Percentiles rank a stretch among this genome's conserved stretches.
These are phyloP conservation scores for Calcarius lapponicus DNA, from an alignment of 2,797 vertebrate species.

Conservation along the genomic window DNA sequence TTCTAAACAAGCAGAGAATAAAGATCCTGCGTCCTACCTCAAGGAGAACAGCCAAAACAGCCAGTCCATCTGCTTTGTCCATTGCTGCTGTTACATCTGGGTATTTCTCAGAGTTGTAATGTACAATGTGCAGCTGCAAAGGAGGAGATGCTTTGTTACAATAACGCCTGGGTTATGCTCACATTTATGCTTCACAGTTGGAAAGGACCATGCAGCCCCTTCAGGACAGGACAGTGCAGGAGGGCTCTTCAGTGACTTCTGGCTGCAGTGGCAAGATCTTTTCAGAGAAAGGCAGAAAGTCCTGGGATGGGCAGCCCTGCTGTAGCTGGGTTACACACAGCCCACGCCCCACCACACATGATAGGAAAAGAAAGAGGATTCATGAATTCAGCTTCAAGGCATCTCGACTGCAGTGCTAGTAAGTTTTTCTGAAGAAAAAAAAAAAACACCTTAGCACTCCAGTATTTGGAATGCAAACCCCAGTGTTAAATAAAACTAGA, in stretches of 20 bases:
- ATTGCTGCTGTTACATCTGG: conserved; percentile 79
- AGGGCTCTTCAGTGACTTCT: background rate
- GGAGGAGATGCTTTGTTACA: background rate
- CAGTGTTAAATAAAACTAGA: background rate
- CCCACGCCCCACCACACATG: background rate
- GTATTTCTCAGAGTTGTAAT: conserved; percentile 94
- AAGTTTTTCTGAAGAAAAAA: background rate
- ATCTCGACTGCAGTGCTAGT: background rate
- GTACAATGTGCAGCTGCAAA: conserved; percentile 92
- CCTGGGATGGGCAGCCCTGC: background rate
- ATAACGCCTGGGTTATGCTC: accelerated
- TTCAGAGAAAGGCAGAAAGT: background rate
- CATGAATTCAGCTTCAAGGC: background rate
- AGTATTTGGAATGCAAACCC: background rate
- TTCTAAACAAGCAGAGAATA: background rate
- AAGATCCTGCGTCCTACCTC: conserved; percentile 81
- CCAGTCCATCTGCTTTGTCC: conserved; percentile 89
- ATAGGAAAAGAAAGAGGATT: background rate
- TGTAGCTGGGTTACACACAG: background rate
- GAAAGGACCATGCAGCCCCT: background rate
- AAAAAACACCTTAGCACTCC: background rate
- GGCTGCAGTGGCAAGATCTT: background rate
- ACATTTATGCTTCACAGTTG: background rate
- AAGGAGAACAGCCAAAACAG: conserved; percentile 91
- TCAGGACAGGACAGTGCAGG: background rate